These are phyloP conservation scores for Aurelia sp. DNA, from an alignment of 30 jellyfish, hydroid and myxozoan species.

Conservation along the genomic window DNA sequence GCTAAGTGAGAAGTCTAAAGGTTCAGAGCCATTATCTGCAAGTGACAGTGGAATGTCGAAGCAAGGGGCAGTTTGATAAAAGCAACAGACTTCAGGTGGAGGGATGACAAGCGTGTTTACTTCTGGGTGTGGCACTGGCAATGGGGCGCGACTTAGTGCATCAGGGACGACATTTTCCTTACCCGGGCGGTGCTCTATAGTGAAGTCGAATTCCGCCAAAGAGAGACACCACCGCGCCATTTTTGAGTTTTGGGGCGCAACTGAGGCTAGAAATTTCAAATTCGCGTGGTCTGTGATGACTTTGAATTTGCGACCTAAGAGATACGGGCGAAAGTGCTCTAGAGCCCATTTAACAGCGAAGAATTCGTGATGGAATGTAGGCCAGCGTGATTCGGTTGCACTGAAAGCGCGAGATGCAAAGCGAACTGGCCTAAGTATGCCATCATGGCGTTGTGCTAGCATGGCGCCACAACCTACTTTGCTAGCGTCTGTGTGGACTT, in stretches of 20 bases:
- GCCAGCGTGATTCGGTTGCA: constrained; percentile 30
- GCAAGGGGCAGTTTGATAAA: background rate
- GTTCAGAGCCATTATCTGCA: background rate
- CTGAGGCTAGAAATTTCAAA: no score
- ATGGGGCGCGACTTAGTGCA: constrained; percentile 42
- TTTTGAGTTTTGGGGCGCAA: no score
- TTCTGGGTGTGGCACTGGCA: constrained; percentile 2
- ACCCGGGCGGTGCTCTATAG: no score
- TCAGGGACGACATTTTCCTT: constrained; percentile 53
- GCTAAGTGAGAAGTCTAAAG: background rate
- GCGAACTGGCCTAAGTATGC: constrained; percentile 18
- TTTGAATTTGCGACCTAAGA: no score
- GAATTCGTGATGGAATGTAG: no score
- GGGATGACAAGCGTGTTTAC: constrained; percentile 22
- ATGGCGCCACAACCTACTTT: constrained; percentile 38
- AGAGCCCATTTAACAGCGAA: no score
- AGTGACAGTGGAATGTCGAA: background rate
- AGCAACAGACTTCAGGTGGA: background rate
- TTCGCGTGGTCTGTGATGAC: no score
- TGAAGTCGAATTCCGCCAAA: no score
- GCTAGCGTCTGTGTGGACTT: constrained; percentile 36
- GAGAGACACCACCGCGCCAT: no score
- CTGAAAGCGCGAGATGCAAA: constrained; percentile 20
- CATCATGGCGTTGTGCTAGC: constrained; percentile 5
- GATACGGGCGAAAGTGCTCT: no score